Percentiles rank a stretch among this genome's conserved stretches.
Evolutionary conservation across 2,888 invertebrate species (phyloP).

Genomic region (Brachylomia viminalis): DNA sequence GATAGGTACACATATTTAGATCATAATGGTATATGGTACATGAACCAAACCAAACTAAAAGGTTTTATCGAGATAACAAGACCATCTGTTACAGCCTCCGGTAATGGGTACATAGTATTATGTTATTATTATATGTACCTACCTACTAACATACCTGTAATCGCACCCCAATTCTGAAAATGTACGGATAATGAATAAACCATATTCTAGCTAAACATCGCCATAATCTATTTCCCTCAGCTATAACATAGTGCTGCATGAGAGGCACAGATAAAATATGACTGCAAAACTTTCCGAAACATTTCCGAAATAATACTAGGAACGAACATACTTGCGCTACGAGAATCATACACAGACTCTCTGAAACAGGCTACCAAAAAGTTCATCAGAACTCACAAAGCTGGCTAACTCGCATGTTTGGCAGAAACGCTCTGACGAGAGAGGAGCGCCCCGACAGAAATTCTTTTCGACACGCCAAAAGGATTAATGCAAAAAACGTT

Average conservation of each 20-base stretch:
- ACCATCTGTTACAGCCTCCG: conserved; percentile 12
- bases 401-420: conserved; percentile 47
- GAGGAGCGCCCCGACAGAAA: conserved; percentile 8
- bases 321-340: conserved; percentile 25
- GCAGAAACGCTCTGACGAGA: conserved; percentile 11
- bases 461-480: conserved; percentile 35
- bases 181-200: conserved; percentile 2
- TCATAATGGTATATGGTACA: conserved; percentile 6
- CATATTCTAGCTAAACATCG: not conserved
- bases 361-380: conserved; percentile 49
- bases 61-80: conserved; percentile 44
- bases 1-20: conserved; percentile 25
- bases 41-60: conserved; percentile 15
- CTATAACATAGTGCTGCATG: not conserved
- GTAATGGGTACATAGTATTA: conserved; percentile 41
- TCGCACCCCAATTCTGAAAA: conserved; percentile 13
- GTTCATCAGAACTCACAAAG: conserved; percentile 41
- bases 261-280: conserved; percentile 12
- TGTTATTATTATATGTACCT: conserved; percentile 13
- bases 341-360: conserved; percentile 17
- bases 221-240: not conserved
- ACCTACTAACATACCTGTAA: not conserved
- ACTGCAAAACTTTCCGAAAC: conserved; percentile 32
- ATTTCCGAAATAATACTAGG: conserved; percentile 35
- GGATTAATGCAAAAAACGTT: conserved; percentile 11